These are phyloP conservation scores for Gadus chalcogrammus DNA, from an alignment of 2,113 vertebrate genomes.

Conservation along the genomic window DNA sequence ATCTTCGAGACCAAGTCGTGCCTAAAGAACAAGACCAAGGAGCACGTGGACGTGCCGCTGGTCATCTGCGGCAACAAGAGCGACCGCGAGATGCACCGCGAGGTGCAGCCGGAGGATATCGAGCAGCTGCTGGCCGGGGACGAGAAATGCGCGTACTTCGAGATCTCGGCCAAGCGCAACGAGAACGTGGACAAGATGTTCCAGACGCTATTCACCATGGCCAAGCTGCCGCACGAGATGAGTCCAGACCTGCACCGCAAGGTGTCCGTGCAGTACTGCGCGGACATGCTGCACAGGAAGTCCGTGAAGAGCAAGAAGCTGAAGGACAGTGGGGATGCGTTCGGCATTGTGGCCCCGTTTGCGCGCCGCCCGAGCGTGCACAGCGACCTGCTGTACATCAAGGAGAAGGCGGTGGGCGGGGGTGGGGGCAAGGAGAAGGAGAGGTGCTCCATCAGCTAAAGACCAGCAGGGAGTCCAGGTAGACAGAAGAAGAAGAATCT, in stretches of 20 bases:
- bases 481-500: conserved; percentile 10
- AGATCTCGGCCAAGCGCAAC: conserved; percentile 96
- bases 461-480: not conserved
- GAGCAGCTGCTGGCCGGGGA: conserved; percentile 84
- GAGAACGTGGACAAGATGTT: conserved; percentile 96
- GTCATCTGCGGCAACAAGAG: conserved; percentile 97
- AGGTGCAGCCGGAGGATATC: conserved; percentile 84
- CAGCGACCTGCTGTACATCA: conserved; percentile 97
- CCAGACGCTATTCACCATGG: conserved; percentile 88
- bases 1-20: conserved; percentile 96
- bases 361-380: conserved; percentile 94
- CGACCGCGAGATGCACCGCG: conserved; percentile 85
- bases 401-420: conserved; percentile 85
- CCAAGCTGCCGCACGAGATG: conserved; percentile 95
- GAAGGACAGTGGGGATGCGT: conserved; percentile 83
- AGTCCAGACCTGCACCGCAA: conserved; percentile 95
- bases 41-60: conserved; percentile 88
- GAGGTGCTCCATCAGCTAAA: conserved; percentile 89
- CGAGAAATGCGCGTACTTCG: conserved; percentile 90
- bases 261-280: conserved; percentile 90
- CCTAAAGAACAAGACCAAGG: conserved; percentile 93
- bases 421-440: conserved; percentile 88
- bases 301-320: conserved; percentile 81
- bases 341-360: conserved; percentile 89
- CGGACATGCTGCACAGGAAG: conserved; percentile 84